phyloP scores from a whole-genome alignment of 35 echinoderm and acorn worm species.

The Heliocidaris tuberculata region DNA sequence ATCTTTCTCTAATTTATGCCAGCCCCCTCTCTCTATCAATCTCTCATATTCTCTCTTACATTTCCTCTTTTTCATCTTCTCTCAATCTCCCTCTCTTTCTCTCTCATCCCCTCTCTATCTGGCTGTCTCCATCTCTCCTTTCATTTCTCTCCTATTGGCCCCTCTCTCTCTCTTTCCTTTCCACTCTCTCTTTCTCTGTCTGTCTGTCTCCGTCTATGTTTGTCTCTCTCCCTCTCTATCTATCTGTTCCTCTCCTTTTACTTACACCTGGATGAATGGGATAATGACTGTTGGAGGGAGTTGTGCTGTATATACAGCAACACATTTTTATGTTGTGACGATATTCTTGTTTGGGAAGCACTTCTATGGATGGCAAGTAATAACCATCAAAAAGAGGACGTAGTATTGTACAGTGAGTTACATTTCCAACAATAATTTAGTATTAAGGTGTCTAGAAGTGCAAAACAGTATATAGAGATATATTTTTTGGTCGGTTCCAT shows the following conservation, averaged over 20 bases:
- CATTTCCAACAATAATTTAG: too few relatives aligned
- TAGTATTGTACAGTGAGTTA: too few relatives aligned
- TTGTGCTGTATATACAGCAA: too few relatives aligned
- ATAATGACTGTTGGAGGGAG: too few relatives aligned
- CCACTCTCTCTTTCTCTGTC: not conserved
- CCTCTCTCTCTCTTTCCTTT: constrained; percentile 1
- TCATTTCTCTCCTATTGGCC: not conserved
- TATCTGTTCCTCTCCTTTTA: not conserved
- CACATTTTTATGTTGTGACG: too few relatives aligned
- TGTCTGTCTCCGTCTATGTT: not conserved
- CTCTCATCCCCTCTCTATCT: not conserved
- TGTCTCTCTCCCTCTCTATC: not conserved
- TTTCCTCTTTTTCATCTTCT: not conserved
- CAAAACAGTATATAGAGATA: too few relatives aligned
- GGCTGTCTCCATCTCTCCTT: not conserved
- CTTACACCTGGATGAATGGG: too few relatives aligned
- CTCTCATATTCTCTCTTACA: not conserved
- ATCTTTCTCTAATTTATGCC: too few relatives aligned
- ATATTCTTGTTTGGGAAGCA: too few relatives aligned
- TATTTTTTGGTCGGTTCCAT: not conserved
- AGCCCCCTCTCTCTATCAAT: not conserved
- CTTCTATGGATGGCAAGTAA: too few relatives aligned
- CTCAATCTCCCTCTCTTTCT: not conserved
- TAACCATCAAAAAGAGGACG: too few relatives aligned
- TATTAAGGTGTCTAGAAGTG: too few relatives aligned